These are phyloP conservation scores for Globia sparganii DNA, from an alignment of 2,888 invertebrate genomes.

Conservation along the genomic window DNA sequence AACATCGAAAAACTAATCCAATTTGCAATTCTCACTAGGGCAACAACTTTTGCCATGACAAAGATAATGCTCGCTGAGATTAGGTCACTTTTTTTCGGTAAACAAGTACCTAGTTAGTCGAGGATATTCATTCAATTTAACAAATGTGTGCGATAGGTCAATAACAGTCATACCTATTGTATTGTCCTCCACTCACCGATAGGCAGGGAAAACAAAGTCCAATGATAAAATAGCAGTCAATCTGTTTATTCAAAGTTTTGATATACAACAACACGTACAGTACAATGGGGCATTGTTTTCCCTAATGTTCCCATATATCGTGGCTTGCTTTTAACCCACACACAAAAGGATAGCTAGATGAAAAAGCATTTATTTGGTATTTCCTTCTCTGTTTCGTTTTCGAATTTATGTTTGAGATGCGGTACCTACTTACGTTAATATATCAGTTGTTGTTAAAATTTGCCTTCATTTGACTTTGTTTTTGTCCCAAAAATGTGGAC, in stretches of 20 bases:
- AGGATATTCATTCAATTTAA: slow-evolving; percentile 24
- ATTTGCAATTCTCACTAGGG: slow-evolving; percentile 63
- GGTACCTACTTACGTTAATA: slow-evolving; percentile 55
- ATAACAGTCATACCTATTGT: slow-evolving; percentile 30
- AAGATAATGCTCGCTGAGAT: slow-evolving; percentile 44
- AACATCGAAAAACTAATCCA: slow-evolving; percentile 69
- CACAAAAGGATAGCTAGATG: slow-evolving; percentile 82
- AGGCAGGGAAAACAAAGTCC: slow-evolving; percentile 59
- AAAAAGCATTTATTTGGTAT: slow-evolving; percentile 82
- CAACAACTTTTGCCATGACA: slow-evolving; percentile 52
- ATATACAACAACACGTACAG: slow-evolving; percentile 71
- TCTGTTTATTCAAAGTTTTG: slow-evolving; percentile 76
- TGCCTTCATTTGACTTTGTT: slow-evolving; percentile 24
- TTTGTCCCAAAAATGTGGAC: slow-evolving; percentile 8
- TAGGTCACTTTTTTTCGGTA: slow-evolving; percentile 31
- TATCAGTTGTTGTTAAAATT: slow-evolving; percentile 55
- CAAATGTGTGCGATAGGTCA: slow-evolving; percentile 31
- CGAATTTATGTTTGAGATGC: slow-evolving; percentile 71
- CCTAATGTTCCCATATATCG: slow-evolving; percentile 84
- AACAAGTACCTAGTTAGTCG: slow-evolving; percentile 21
- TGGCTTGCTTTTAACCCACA: slow-evolving; percentile 78
- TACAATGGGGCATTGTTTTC: slow-evolving; percentile 82
- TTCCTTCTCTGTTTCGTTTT: slow-evolving; percentile 75
- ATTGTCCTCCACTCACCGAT: slow-evolving; percentile 50
- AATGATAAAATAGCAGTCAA: slow-evolving; percentile 72